Conservation (phyloP, 1,140 invertebrate species). For the Ostrea denselamellosa region DNA sequence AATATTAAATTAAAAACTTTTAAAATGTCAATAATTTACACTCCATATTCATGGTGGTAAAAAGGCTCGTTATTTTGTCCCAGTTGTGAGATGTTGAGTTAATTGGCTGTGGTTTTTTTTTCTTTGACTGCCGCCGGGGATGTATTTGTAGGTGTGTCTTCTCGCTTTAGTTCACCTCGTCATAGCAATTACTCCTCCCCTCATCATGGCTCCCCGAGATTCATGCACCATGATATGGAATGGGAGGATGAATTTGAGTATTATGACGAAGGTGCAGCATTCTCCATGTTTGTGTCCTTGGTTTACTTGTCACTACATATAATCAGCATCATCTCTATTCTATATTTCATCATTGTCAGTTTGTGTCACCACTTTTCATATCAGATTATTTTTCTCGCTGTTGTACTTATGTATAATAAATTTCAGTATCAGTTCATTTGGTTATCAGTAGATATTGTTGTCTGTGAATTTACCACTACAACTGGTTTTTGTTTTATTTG, state of each 20-base stretch:
- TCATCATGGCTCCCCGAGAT: conserved; percentile 68
- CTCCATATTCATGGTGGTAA: not conserved
- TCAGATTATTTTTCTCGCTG: not conserved
- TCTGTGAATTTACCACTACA: not conserved
- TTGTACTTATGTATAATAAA: too few species aligned
- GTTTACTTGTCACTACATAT: not conserved
- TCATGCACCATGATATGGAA: conserved; percentile 89
- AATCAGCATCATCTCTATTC: not conserved
- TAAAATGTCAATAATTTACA: not conserved
- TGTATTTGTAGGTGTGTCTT: conserved; percentile 52
- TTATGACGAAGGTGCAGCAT: conserved; percentile 68
- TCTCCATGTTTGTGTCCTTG: conserved; percentile 44
- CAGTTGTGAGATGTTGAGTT: not conserved
- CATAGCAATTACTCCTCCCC: conserved; percentile 58
- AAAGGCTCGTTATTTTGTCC: not conserved
- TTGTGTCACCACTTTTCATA: not conserved
- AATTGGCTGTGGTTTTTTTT: conserved; percentile 34
- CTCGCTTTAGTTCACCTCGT: conserved; percentile 57
- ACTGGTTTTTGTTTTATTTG: too few species aligned
- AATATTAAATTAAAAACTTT: not conserved
- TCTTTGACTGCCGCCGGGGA: conserved; percentile 46
- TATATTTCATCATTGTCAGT: not conserved
- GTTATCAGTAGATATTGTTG: not conserved
- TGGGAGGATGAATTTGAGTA: conserved; percentile 97
- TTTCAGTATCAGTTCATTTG: too few species aligned